Evolutionary conservation across 2,113 vertebrate genomes (phyloP).

Genomic region (Ciconia stormi): DNA sequence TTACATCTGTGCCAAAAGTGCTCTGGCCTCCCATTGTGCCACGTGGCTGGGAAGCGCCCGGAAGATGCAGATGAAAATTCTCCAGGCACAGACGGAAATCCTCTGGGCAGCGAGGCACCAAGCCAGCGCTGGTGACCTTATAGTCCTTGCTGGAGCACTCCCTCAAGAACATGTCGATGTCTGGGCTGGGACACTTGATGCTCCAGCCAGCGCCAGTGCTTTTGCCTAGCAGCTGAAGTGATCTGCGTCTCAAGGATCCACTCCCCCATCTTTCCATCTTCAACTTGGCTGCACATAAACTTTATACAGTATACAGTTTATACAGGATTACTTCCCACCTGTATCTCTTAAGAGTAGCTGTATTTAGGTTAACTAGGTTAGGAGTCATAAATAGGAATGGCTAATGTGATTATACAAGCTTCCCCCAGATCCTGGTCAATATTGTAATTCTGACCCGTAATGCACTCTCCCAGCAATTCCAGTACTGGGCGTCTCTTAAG

Average conservation of each 20-base stretch:
- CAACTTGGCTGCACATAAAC: neutral
- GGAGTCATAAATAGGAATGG: conserved; percentile 11
- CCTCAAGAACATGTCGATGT: neutral
- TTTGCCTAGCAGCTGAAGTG: neutral
- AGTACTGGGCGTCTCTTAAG: conserved; percentile 72
- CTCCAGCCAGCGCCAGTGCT: neutral
- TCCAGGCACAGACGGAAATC: neutral
- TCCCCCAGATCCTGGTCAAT: conserved; percentile 54
- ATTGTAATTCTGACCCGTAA: conserved; percentile 51
- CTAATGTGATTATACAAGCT: neutral
- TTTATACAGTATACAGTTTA: neutral
- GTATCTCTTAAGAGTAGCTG: neutral
- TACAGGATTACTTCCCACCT: neutral
- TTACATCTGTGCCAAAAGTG: neutral
- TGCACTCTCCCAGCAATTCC: conserved; percentile 64
- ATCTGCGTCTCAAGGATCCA: neutral
- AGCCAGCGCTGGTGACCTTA: neutral
- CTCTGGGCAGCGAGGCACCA: neutral
- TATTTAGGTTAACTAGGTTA: neutral
- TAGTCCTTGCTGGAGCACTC: neutral
- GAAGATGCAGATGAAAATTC: neutral
- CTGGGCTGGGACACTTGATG: neutral
- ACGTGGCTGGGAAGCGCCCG: neutral
- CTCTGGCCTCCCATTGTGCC: neutral
- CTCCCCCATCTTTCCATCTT: neutral